A percentile compares a stretch with the other conserved stretches of the same genome.
Conservation (phyloP, 2,888 invertebrate genomes). For the Pseudanteris insignis region DNA sequence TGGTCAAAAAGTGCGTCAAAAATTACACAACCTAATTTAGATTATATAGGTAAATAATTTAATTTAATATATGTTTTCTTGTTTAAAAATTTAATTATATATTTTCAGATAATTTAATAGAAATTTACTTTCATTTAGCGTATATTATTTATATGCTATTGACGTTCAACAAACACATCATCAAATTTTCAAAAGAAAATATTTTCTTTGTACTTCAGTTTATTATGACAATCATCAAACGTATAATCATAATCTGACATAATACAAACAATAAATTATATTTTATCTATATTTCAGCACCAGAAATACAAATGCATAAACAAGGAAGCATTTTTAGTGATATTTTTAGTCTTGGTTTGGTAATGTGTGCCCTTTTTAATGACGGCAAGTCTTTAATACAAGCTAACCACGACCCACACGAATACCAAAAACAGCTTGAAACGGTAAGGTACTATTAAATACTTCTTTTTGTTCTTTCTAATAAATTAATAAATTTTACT, state of each 20-base stretch:
- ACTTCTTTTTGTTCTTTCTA: neutral
- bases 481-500: neutral
- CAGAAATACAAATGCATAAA: constrained; percentile 88
- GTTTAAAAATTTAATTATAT: no score
- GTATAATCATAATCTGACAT: no score
- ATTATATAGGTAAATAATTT: constrained; percentile 78
- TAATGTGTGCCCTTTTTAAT: constrained; percentile 93
- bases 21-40: constrained; percentile 93
- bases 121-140: no score
- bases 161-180: no score
- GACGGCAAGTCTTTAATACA: constrained; percentile 88
- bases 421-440: constrained; percentile 91
- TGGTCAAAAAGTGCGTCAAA: constrained; percentile 93
- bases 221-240: no score
- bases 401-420: constrained; percentile 87
- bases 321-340: constrained; percentile 89
- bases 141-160: no score
- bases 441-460: constrained; percentile 79
- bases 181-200: no score
- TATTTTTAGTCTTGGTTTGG: constrained; percentile 96
- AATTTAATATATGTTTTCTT: neutral
- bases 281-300: constrained; percentile 74
- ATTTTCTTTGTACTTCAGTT: no score
- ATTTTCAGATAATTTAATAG: no score
- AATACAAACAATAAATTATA: neutral